Base-by-base conservation (phyloP, 2,797 vertebrate genomes). In the Borostomias antarcticus region DNA sequence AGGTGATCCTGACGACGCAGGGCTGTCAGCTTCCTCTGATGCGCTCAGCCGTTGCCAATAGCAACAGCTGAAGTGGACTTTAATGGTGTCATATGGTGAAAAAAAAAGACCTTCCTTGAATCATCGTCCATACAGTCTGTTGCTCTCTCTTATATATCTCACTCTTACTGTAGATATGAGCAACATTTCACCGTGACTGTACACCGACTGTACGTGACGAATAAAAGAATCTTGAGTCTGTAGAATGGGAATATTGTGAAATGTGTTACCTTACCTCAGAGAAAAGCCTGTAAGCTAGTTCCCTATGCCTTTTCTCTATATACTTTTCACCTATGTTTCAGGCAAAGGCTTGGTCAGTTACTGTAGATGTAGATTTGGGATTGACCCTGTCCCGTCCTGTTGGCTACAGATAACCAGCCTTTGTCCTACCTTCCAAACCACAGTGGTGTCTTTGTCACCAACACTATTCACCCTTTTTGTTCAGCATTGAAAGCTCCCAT, bases 11-110 rank as follows among this genome's bases (percentile, higher is more conserved):
- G 45, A 62, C 28, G 9, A 33, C 35, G 47, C 60, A 62, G 47
- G 51, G 47, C 25, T 62, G 60, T 62, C 60, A 33, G 29, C 45
- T 43, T 62, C 60, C 45, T 25, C 45, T 15, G 19, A 62, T 52
- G 47, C 48, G 61, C 10, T 9, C 13, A 25, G 25, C 61, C 2
- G 61, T 62, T 62, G 61, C 47, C 47, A 21, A 17, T 62, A 29
- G 61, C 47, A 51, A 51, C 29, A 21, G 45, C 19, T 52, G 47
- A 51, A 30, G 30, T 62, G 30, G 47, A 62, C 61, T 23, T 50
- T 50, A 51, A 1, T 37, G 23, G 33, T 19, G 8, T 30, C 25
- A 19, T 28, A 28, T 30, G 17, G 23, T 5, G 19, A 2, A 17
- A 17, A 5, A 45, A 5, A 17, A 45, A 17, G n/a, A 45, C 25